Conservation (phyloP, 2,797 vertebrate genomes). For the Darevskia nairensis region DNA sequence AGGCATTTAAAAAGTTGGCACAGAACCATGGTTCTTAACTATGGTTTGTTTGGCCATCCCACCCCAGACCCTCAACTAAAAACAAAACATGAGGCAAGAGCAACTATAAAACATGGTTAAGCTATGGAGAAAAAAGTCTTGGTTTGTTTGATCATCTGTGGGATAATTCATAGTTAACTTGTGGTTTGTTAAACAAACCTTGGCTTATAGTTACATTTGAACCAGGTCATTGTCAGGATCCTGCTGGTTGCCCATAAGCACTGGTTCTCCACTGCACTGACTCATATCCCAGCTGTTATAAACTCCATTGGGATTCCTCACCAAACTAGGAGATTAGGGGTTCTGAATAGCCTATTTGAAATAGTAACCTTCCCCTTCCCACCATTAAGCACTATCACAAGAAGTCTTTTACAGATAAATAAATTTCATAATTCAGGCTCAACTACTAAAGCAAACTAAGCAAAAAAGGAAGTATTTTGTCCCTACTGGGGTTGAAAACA, state of each 20-base stretch:
- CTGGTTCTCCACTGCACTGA: not conserved
- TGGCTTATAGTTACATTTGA: no score
- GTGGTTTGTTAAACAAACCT: no score
- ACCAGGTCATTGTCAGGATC: not conserved
- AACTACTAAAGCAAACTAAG: not conserved
- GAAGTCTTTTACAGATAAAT: not conserved
- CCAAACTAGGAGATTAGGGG: slow-evolving; percentile 8
- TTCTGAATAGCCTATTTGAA: not conserved
- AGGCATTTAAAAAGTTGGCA: no score
- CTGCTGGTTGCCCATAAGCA: not conserved
- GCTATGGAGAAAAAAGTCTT: no score
- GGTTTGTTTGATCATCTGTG: no score
- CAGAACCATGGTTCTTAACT: no score
- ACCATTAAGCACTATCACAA: not conserved
- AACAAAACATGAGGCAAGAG: no score
- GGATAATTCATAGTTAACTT: no score
- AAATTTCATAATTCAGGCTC: not conserved
- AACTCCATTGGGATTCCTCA: slow-evolving; percentile 17
- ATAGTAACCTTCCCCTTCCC: not conserved
- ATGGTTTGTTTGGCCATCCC: no score
- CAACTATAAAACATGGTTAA: no score
- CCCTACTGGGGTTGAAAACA: not conserved
- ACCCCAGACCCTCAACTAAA: no score
- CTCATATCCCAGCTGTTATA: not conserved
- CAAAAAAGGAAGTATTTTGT: not conserved